These are phyloP conservation scores for Habroteleia sp. DNA, from an alignment of 2,888 invertebrate genomes.

Conservation along the genomic window DNA sequence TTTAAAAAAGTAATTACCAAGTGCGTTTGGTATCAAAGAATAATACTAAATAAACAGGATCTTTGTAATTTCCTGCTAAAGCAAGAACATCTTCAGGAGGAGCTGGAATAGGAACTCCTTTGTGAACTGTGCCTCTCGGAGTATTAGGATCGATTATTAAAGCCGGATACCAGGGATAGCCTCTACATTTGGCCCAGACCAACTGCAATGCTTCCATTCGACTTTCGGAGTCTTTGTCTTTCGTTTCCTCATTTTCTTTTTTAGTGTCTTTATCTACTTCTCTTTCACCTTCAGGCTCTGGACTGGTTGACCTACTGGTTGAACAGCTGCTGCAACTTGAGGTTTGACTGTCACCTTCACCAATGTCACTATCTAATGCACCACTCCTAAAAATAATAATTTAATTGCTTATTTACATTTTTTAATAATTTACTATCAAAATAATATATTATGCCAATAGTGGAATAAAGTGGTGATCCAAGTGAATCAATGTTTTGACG, in stretches of 20 bases:
- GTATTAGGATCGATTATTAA: slow-evolving; percentile 96
- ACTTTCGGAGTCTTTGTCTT: slow-evolving; percentile 71
- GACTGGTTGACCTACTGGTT: slow-evolving; percentile 77
- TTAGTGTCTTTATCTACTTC: slow-evolving; percentile 79
- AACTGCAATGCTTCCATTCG: slow-evolving; percentile 92
- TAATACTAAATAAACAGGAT: slow-evolving; percentile 92
- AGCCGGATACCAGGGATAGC: slow-evolving; percentile 99
- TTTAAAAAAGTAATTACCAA: slow-evolving; percentile 83
- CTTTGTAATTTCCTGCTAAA: slow-evolving; percentile 90
- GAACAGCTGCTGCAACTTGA: slow-evolving; percentile 80
- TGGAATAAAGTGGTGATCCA: no score
- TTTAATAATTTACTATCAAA: no score
- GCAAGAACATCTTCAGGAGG: slow-evolving; percentile 96
- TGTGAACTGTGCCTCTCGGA: slow-evolving; percentile 93
- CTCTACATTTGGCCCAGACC: slow-evolving; percentile 98
- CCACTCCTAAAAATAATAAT: slow-evolving; percentile 72
- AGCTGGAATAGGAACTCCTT: slow-evolving; percentile 96
- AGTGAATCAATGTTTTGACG: no score
- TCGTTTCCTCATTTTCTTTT: slow-evolving; percentile 80
- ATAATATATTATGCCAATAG: no score
- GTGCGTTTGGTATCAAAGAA: slow-evolving; percentile 98
- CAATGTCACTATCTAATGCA: slow-evolving; percentile 77
- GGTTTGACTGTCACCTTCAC: slow-evolving; percentile 78
- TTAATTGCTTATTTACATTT: no score
- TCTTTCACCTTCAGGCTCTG: slow-evolving; percentile 71